Conservation (phyloP, 2,888 invertebrate genomes). For the Cyaniris semiargus region DNA sequence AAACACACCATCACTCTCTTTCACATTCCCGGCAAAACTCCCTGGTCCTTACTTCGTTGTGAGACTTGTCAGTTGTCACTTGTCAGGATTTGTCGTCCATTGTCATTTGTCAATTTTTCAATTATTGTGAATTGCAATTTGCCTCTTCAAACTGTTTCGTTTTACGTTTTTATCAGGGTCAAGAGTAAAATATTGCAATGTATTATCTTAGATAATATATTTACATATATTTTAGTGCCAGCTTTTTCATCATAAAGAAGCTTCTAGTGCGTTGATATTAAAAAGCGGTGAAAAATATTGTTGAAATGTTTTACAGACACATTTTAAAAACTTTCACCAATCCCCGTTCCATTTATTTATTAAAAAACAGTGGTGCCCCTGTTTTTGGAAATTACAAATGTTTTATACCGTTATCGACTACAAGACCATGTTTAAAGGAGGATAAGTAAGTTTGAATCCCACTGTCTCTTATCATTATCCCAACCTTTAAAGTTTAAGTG, state of each 20-base stretch:
- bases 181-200: constrained; percentile 17
- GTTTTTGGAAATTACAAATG: constrained; percentile 58
- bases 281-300: constrained; percentile 4
- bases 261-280: not conserved
- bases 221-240: constrained; percentile 21
- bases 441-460: constrained; percentile 63
- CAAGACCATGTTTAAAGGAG: constrained; percentile 58
- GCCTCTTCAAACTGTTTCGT: too few species aligned
- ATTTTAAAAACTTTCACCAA: constrained; percentile 59
- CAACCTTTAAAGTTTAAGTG: not conserved
- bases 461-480: not conserved
- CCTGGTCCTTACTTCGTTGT: too few species aligned
- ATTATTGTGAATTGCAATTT: too few species aligned
- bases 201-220: constrained; percentile 16
- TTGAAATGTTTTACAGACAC: constrained; percentile 60
- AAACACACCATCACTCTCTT: too few species aligned
- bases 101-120: too few species aligned
- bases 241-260: not conserved
- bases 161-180: not conserved
- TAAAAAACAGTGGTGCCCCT: constrained; percentile 53
- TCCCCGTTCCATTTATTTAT: constrained; percentile 52
- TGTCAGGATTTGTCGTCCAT: too few species aligned
- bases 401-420: constrained; percentile 63
- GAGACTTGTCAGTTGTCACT: too few species aligned
- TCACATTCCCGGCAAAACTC: too few species aligned